Base-by-base conservation (phyloP, 2,888 invertebrate genomes). In the Pomacea canaliculata region DNA sequence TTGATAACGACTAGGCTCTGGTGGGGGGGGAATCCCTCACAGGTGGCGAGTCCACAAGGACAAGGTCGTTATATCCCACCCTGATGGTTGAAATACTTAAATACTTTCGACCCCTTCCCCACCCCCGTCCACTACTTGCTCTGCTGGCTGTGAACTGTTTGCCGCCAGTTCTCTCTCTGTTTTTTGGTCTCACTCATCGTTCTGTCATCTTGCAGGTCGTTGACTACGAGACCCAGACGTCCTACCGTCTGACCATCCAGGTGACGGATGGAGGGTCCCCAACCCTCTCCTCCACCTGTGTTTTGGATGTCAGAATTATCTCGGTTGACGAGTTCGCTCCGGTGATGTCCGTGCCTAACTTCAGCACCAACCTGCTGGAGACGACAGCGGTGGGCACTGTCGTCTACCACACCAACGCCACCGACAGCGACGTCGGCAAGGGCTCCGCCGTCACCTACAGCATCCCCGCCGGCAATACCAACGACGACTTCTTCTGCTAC, bases 401-500 rank as follows among this genome's bases (percentile, higher is more conserved):
- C 18, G 70, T 87, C 19, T 78, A 81, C 49, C 67, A 82, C 72
- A 82, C 85, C 19, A 46, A 73, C 27, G 85, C 87, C 23, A 81
- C 80, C 18, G 74, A 74, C 49, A 48, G 13, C 16, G 74, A 74
- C 51, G 12, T 12, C 12, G 74, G 63, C 23, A 23, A 16, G 16
- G 84, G 85, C 73, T 86, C 87, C 3, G 71, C 78, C 18, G 76
- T 85, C 10, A 81, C 81, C n/a, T 86, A 85, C 79, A 82, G 79
- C 71, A 83, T 86, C 59, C 75, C 72, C 71, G 79, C 78, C 70
- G 86, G 86, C 4, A 73, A 78, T 56, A 73, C 72, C 12, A 80
- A 78, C 67, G 80, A 80, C 48, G 81, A 83, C 27, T 85, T 84
- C 72, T 76, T 74, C 59, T 80, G 84, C 19, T 72, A 73, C 73